Conservation (phyloP, 2,113 vertebrate species). For the Hyperopisus bebe region DNA sequence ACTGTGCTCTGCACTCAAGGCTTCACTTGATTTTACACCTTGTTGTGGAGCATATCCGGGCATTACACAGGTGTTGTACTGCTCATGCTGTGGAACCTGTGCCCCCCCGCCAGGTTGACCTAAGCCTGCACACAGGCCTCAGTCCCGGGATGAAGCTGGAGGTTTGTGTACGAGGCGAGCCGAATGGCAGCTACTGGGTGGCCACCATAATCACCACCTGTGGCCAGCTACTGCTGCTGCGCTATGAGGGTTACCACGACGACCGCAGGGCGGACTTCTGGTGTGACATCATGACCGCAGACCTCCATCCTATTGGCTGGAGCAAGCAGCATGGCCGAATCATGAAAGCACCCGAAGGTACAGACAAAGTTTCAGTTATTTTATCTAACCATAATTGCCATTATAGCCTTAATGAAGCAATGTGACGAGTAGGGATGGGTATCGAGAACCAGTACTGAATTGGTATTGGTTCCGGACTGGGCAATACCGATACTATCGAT, state of each 20-base stretch:
- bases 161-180: constrained; percentile 75
- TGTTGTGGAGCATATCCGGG: neutral
- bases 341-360: constrained; percentile 89
- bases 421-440: neutral
- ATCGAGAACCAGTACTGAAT: too few species aligned
- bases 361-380: constrained; percentile 22
- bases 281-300: constrained; percentile 89
- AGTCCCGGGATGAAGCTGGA: constrained; percentile 95
- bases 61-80: too few species aligned
- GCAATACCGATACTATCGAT: too few species aligned
- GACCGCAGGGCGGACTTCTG: constrained; percentile 93
- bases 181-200: constrained; percentile 82
- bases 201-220: constrained; percentile 92
- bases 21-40: too few species aligned
- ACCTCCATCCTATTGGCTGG: constrained; percentile 90
- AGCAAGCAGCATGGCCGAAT: constrained; percentile 79
- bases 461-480: too few species aligned
- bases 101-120: constrained; percentile 75
- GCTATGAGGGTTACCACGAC: constrained; percentile 89
- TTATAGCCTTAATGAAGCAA: neutral
- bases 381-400: neutral
- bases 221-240: constrained; percentile 86
- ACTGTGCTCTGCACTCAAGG: neutral
- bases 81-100: neutral
- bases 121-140: constrained; percentile 87